These are phyloP conservation scores for human (Homo sapiens) DNA, from an alignment of 2,113 vertebrate species.

Conservation along the genomic window DNA sequence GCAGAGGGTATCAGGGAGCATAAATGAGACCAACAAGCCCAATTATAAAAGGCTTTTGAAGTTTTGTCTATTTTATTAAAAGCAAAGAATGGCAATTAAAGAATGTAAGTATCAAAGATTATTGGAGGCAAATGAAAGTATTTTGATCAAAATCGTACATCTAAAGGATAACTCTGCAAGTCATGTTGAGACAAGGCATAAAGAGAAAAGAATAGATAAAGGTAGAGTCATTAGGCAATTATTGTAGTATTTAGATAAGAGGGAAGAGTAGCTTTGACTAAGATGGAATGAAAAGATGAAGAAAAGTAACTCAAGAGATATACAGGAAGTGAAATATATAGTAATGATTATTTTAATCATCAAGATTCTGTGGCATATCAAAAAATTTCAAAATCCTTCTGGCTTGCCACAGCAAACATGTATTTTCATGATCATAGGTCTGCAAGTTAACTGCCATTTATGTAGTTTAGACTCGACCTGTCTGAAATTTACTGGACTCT, in stretches of 20 bases:
- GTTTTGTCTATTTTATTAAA: background rate
- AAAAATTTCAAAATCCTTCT: background rate
- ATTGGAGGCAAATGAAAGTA: background rate
- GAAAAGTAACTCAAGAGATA: background rate
- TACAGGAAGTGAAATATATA: background rate
- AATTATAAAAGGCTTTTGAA: background rate
- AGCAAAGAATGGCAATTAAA: background rate
- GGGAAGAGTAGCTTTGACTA: background rate
- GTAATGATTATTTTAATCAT: background rate
- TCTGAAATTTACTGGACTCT: background rate
- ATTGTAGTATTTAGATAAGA: background rate
- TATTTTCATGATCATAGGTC: background rate
- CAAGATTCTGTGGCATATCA: background rate
- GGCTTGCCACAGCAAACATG: background rate
- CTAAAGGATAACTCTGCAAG: background rate
- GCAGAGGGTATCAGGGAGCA: background rate
- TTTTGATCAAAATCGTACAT: slow-evolving; percentile 2
- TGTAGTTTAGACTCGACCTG: background rate
- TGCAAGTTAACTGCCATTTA: background rate
- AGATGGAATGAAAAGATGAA: background rate
- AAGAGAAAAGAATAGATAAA: background rate
- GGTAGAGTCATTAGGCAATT: background rate
- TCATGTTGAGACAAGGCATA: background rate
- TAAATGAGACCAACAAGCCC: background rate
- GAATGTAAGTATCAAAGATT: background rate